Conservation (phyloP, 2,888 invertebrate species). For the Chydorus sphaericus region DNA sequence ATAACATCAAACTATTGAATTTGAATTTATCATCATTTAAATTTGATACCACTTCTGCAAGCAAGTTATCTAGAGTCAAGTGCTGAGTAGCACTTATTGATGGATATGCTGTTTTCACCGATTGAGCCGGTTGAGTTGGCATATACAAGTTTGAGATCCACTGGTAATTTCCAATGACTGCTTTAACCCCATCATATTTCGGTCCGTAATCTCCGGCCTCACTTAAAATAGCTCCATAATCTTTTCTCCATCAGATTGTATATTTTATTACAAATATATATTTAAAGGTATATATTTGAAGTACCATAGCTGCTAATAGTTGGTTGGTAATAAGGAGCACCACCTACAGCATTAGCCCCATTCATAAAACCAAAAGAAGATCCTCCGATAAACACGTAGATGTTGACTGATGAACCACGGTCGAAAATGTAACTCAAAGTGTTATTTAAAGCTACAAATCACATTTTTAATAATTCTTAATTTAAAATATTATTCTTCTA, state of each 20-base stretch:
- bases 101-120: slow-evolving; percentile 26
- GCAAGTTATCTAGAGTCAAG: slow-evolving; percentile 22
- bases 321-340: slow-evolving; percentile 19
- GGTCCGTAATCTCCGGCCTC: slow-evolving; percentile 33
- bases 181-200: slow-evolving; percentile 26
- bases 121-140: slow-evolving; percentile 27
- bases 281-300: slow-evolving; percentile 8
- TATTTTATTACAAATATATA: slow-evolving; percentile 18
- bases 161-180: slow-evolving; percentile 19
- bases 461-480: too few relatives aligned
- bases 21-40: neutral
- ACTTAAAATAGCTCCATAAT: slow-evolving; percentile 33
- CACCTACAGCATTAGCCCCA: slow-evolving; percentile 23
- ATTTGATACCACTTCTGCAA: slow-evolving; percentile 20
- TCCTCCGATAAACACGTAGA: slow-evolving; percentile 38
- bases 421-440: slow-evolving; percentile 24
- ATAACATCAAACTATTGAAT: neutral
- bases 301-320: slow-evolving; percentile 23
- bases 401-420: slow-evolving; percentile 28
- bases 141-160: neutral
- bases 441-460: slow-evolving; percentile 22
- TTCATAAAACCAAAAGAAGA: slow-evolving; percentile 27
- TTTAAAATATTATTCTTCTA: too few relatives aligned
- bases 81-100: slow-evolving; percentile 20
- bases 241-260: too few relatives aligned